Evolutionary conservation across 2,113 vertebrate species (phyloP), one percentile per base, ranked within the genome.

Genomic region (Crotalus tigris): DNA sequence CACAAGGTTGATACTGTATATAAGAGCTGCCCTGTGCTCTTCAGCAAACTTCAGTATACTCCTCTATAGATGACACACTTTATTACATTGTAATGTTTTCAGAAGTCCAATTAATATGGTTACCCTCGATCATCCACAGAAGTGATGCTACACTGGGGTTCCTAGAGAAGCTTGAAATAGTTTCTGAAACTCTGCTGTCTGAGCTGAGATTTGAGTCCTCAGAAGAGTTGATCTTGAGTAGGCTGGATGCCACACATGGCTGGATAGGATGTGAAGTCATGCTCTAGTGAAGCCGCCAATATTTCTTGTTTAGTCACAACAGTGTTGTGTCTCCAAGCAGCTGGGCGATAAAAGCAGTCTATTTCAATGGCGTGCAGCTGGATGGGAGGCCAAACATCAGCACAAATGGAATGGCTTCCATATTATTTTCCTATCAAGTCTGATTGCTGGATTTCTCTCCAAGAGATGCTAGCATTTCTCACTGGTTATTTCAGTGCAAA

Each of bases 251-350:
- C 95, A 96, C 95, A 97, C 97, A 95, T 94, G 97, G 96, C 95
- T 95, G 92, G 93, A 90, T 24, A 96, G 97, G 97, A 97, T 97
- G 96, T 98, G 96, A 98, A 97, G 96, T 98, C 93, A 98, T 98
- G 95, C 92, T 94, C 85, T 19, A 19, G 90, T 86, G 89, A 57
- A 88, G 90, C 93, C 21, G 93, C 86, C 88, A 94, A 91, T 92
- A 95, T 92, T 91, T 94, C 81, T 91, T 97, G 92, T 97, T 97
- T 96, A 93, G 96, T 91, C 93, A 92, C 58, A 75, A 93, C 95
- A 92, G 0, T 96, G 55, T 96, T 97, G 95, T 57, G 95, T 98
- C 96, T 97, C 97, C 94, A 93, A 95, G 95, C 91, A 94, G 53
- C 92, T 39, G 24, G 69, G 87, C 5, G 87, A 96, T 94, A 94